phyloP scores from a whole-genome alignment of 2,113 vertebrate species.

The Lophius piscatorius region DNA sequence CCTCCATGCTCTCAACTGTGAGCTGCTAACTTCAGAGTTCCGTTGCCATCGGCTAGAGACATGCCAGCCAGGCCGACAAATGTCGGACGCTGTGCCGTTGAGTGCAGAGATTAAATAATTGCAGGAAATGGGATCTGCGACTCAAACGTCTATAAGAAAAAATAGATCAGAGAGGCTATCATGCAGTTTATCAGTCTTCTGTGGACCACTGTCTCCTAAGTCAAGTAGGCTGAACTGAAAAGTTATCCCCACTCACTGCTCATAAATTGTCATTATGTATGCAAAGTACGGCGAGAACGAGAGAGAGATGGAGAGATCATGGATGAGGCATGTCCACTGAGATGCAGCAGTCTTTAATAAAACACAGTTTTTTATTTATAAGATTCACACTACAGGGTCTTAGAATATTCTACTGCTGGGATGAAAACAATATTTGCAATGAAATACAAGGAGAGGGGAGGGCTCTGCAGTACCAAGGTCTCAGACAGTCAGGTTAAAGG shows the following conservation, averaged over 20 bases:
- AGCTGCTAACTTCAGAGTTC: conserved; percentile 65
- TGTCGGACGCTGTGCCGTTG: conserved; percentile 37
- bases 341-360: conserved; percentile 75
- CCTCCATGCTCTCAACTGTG: conserved; percentile 50
- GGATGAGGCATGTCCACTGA: conserved; percentile 70
- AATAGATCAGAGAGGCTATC: conserved; percentile 51
- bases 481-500: conserved; percentile 65
- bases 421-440: conserved; percentile 30
- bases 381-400: conserved; percentile 51
- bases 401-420: conserved; percentile 58
- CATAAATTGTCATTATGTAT: conserved; percentile 29
- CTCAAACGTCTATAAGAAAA: conserved; percentile 27
- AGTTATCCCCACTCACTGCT: conserved; percentile 41
- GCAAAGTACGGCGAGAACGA: conserved; percentile 32
- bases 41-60: conserved; percentile 52
- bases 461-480: conserved; percentile 41
- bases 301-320: conserved; percentile 54
- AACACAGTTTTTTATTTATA: conserved; percentile 60
- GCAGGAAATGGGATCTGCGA: conserved; percentile 21
- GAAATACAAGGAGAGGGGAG: conserved; percentile 17
- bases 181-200: conserved; percentile 43
- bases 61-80: conserved; percentile 38
- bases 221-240: conserved; percentile 46
- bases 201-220: conserved; percentile 42
- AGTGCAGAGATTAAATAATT: conserved; percentile 49